phyloP scores from a whole-genome alignment of 2,888 invertebrate species.

The Heliconius ismenius region DNA sequence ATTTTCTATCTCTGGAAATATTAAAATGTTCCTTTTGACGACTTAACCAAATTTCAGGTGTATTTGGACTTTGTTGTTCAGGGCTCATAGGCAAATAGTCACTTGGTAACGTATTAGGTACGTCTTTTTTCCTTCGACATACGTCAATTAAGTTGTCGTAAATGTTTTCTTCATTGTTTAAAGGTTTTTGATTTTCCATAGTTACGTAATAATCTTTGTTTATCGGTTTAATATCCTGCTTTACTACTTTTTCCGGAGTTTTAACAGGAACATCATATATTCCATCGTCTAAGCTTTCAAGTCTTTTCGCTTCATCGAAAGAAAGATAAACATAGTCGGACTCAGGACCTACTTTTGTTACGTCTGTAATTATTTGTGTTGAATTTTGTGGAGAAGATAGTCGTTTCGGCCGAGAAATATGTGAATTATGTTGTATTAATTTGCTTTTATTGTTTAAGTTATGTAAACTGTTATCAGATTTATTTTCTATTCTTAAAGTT shows the following conservation, averaged over 20 bases:
- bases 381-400: conserved; percentile 65
- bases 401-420: conserved; percentile 60
- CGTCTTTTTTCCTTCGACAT: conserved; percentile 67
- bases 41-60: conserved; percentile 87
- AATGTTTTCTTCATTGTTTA: conserved; percentile 61
- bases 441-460: conserved; percentile 63
- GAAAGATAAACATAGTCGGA: conserved; percentile 79
- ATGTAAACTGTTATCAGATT: conserved; percentile 60
- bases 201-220: conserved; percentile 64
- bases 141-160: conserved; percentile 73
- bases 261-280: conserved; percentile 74
- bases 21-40: conserved; percentile 87
- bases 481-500: conserved; percentile 77
- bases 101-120: conserved; percentile 54
- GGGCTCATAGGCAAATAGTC: conserved; percentile 75
- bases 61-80: conserved; percentile 81
- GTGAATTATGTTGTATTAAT: conserved; percentile 61
- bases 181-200: conserved; percentile 62
- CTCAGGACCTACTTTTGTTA: conserved; percentile 66
- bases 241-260: conserved; percentile 62
- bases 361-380: conserved; percentile 48
- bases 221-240: conserved; percentile 43
- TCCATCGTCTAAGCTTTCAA: conserved; percentile 58
- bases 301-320: conserved; percentile 67
- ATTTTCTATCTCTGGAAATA: conserved; percentile 85